Conservation (phyloP, 2,888 invertebrate species). For the Epinotia brunnichana region DNA sequence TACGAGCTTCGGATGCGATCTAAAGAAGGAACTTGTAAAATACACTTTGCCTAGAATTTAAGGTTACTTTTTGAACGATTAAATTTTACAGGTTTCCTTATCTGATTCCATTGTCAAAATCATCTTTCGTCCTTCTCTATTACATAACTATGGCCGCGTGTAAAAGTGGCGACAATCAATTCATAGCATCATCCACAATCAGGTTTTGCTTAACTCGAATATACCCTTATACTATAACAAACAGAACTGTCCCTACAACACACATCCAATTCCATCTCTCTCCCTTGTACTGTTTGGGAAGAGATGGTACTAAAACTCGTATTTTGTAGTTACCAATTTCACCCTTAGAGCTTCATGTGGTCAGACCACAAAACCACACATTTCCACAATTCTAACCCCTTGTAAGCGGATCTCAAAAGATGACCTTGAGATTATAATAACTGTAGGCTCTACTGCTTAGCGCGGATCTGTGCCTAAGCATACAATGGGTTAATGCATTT, state of each 20-base stretch:
- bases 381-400: too few species aligned
- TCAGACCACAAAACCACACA: too few species aligned
- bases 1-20: not conserved
- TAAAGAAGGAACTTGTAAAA: not conserved
- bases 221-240: conserved; percentile 17
- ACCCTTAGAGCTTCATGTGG: not conserved
- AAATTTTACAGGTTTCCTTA: not conserved
- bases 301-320: conserved; percentile 1
- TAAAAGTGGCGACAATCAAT: not conserved
- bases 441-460: too few species aligned
- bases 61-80: conserved; percentile 3
- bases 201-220: not conserved
- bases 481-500: not conserved
- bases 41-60: not conserved
- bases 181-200: not conserved
- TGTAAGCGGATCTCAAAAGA: too few species aligned
- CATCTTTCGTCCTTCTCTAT: not conserved
- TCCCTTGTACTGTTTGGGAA: not conserved
- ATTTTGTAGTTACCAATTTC: not conserved
- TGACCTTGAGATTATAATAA: too few species aligned
- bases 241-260: conserved; percentile 2
- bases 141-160: not conserved
- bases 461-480: too few species aligned
- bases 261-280: not conserved
- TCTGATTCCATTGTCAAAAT: not conserved